A percentile compares a stretch with the other conserved stretches of the same genome.
These are phyloP conservation scores for Hippolais icterina DNA, from an alignment of 2,113 vertebrate genomes.

Conservation along the genomic window DNA sequence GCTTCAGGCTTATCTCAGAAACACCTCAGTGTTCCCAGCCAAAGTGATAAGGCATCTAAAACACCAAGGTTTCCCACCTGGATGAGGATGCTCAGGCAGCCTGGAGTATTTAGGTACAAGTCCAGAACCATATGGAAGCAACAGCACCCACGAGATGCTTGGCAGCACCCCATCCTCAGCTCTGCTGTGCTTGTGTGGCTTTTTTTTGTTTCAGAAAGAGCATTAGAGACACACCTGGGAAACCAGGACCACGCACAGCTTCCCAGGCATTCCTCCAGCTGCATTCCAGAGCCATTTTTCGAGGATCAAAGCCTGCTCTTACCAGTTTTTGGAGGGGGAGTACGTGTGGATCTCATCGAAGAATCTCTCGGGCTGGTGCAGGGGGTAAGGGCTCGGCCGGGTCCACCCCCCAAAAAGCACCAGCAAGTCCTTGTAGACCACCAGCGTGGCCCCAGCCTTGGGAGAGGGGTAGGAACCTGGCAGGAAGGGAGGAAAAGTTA, in stretches of 20 bases:
- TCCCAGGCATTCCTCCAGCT: background rate
- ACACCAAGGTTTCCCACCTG: background rate
- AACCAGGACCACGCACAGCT: background rate
- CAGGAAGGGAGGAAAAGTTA: background rate
- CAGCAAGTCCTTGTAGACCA: conserved; percentile 93
- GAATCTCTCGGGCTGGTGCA: conserved; percentile 97
- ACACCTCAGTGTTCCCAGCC: background rate
- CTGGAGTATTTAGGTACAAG: background rate
- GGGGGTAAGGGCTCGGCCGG: conserved; percentile 93
- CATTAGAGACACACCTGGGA: background rate
- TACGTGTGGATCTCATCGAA: conserved; percentile 99
- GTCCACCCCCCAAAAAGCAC: conserved; percentile 98
- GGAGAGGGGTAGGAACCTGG: conserved; percentile 97
- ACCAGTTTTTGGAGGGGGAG: conserved; percentile 98
- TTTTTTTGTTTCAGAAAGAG: background rate
- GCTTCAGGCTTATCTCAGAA: background rate
- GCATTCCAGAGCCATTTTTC: background rate
- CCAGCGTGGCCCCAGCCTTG: conserved; percentile 95
- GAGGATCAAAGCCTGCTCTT: conserved; percentile 45
- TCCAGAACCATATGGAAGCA: background rate
- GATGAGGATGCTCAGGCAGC: background rate
- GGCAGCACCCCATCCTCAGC: background rate
- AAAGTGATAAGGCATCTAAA: fast-evolving
- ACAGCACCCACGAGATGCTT: background rate
- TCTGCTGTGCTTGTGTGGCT: background rate